phyloP scores from a whole-genome alignment of 2,113 vertebrate species.

The Megalops atlanticus region DNA sequence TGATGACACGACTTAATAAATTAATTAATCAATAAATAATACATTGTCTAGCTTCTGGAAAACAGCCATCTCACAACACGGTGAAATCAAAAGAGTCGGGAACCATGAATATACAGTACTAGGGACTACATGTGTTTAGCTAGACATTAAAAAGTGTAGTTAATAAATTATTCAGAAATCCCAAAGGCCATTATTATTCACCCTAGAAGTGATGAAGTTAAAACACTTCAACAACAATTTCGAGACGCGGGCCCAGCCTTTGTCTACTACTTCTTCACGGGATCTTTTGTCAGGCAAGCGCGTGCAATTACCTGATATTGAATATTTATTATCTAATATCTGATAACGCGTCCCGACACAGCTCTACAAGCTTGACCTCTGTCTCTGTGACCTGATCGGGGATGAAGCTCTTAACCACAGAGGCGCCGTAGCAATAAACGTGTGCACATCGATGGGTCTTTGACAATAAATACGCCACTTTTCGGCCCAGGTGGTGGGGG shows the following conservation, averaged over 20 bases:
- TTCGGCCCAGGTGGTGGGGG: neutral
- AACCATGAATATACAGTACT: neutral
- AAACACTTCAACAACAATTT: too few species aligned
- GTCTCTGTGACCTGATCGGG: too few species aligned
- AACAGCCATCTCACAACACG: neutral
- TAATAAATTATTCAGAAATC: neutral
- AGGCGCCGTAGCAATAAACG: too few species aligned
- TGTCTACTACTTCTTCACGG: neutral
- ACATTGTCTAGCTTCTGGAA: neutral
- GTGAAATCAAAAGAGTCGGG: neutral
- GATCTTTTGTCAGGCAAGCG: neutral
- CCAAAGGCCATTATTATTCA: neutral
- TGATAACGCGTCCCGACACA: too few species aligned
- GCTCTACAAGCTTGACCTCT: too few species aligned
- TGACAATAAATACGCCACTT: neutral
- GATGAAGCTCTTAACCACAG: too few species aligned
- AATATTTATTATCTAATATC: too few species aligned
- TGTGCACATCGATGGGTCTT: neutral
- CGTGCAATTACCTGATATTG: too few species aligned
- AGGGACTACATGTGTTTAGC: neutral
- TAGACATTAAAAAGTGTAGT: neutral
- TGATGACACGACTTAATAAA: neutral
- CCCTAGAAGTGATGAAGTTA: neutral
- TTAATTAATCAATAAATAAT: slow-evolving; percentile 9
- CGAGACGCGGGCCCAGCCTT: neutral